Evolutionary conservation across 1,140 invertebrate species (phyloP), one percentile per base, ranked within the genome.

Genomic region (Tribolium castaneum): DNA sequence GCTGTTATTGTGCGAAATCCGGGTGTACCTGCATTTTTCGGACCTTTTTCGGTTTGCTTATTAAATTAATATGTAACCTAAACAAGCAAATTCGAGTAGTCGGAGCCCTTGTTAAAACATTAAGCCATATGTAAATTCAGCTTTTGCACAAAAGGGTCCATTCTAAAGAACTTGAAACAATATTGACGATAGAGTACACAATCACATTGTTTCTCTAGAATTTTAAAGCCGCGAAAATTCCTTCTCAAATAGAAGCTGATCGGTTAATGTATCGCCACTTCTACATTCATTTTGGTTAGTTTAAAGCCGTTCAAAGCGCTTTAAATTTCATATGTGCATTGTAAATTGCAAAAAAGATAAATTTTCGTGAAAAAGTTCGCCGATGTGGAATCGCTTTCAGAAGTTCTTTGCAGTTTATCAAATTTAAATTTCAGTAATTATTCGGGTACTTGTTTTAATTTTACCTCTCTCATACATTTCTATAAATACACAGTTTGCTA

Each of bases 1-100:
- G 30, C 10, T 66, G 59, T 66, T 66, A 66, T 66, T 66, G 59
- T 66, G 59, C 59, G 34, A 66, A 66, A 66, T 66, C 59, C 59
- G 34, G 59, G n/a, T 66, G 25, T 66, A 34, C 59, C 59, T n/a
- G 30, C 13, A 66, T 66, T 66, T 66, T 66, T 66, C 59, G 1
- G 9, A 35, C 59, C 59, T 34, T 66, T 66, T 39, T 66, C 59
- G n/a, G 59, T 66, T 66, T 66, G 34, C 59, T 66, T 30, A 66
- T 66, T 66, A 66, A 66, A 66, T 66, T 66, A 30, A 30, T 30
- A 66, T 66, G 30, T 35, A 39, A 66, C 25, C 30, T 35, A 66
- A 66, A 66, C 30, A 66, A 66, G 14, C 54, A 59, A 59, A 59
- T 30, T 66, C 25, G 12, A 66, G 56, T 62, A 30, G 22, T 62